Evolutionary conservation across 92 coral and sea anemone species (phyloP).

Genomic region (Actinostola sp.): DNA sequence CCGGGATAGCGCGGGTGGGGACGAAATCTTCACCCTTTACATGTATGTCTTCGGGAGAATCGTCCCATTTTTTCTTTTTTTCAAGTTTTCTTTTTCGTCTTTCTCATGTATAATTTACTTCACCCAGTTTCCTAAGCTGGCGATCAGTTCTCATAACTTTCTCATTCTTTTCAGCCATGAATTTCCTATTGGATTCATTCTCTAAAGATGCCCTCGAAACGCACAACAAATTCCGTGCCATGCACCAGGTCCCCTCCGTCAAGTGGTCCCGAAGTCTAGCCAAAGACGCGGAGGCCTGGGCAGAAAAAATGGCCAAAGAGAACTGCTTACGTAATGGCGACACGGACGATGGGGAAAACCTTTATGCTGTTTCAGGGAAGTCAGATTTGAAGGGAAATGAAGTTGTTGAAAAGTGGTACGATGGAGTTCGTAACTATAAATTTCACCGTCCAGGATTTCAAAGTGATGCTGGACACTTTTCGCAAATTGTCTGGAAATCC

Average conservation of each 20-base stretch:
- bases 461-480: constrained; percentile 86
- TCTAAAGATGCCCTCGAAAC: constrained; percentile 73
- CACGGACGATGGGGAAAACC: constrained; percentile 85
- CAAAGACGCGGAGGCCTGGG: constrained; percentile 96
- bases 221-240: constrained; percentile 82
- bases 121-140: too few species aligned
- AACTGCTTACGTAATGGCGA: constrained; percentile 82
- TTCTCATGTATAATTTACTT: too few species aligned
- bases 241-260: constrained; percentile 83
- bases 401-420: constrained; percentile 89
- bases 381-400: constrained; percentile 69
- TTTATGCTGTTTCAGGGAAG: constrained; percentile 68
- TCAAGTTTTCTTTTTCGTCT: too few species aligned
- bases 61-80: too few species aligned
- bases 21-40: too few species aligned
- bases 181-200: constrained; percentile 62
- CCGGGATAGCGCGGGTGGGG: too few species aligned
- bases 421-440: constrained; percentile 69
- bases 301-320: constrained; percentile 75
- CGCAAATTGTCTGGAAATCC: constrained; percentile 89
- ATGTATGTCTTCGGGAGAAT: too few species aligned
- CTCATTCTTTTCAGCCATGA: constrained; percentile 38
- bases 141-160: too few species aligned
- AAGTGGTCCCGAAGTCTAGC: constrained; percentile 93
- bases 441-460: constrained; percentile 73